Evolutionary conservation across 1,140 invertebrate genomes (phyloP).

Genomic region (Acyrthosiphon pisum): DNA sequence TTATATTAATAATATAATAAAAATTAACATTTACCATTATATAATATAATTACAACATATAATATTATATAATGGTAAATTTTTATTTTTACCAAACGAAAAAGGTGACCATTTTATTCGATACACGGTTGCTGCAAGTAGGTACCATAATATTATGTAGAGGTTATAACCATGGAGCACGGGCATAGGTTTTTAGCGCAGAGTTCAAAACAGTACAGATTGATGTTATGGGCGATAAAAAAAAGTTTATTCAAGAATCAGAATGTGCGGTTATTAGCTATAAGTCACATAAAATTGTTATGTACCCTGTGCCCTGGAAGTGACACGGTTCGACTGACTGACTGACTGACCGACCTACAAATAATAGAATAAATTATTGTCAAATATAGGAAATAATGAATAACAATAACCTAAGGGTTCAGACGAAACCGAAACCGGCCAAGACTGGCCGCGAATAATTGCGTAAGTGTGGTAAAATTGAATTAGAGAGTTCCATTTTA

Average conservation of each 20-base stretch:
- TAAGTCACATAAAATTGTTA: not conserved
- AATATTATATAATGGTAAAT: not conserved
- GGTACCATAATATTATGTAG: no score
- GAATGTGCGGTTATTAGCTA: not conserved
- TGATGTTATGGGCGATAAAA: not conserved
- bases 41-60: no score
- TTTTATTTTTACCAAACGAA: not conserved
- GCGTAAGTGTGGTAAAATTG: constrained; percentile 18
- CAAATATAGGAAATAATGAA: not conserved
- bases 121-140: not conserved
- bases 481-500: constrained; percentile 40
- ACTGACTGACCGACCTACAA: no score
- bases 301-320: no score
- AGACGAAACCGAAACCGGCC: not conserved
- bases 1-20: no score
- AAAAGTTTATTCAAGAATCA: not conserved
- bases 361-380: not conserved
- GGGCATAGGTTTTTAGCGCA: not conserved
- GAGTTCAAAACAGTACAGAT: not conserved
- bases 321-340: not conserved
- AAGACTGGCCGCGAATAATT: not conserved
- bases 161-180: not conserved
- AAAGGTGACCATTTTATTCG: not conserved
- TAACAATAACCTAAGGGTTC: not conserved
- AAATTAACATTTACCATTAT: no score